Base-by-base conservation (phyloP, 64 coral and sea anemone species). In the Acropora tenuis region DNA sequence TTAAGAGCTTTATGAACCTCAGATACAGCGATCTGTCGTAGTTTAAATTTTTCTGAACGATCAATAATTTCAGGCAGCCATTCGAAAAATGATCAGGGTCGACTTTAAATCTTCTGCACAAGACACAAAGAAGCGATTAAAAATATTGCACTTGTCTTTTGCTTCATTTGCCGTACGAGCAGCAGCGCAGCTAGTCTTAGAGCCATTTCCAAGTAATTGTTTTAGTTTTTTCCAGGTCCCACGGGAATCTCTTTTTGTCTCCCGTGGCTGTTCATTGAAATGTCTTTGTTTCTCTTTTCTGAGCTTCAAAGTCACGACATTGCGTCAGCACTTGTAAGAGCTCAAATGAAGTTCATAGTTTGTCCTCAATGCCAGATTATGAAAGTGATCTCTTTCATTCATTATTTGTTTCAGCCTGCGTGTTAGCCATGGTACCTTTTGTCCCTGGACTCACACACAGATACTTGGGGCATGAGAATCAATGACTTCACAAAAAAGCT, bases 361-460 rank as follows among this genome's bases (percentile, higher is more conserved):
- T 18, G 89, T 82, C 43, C 60, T 90, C 44, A 90, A 80, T 82
- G 78, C 89, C 78, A 71, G 77, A 49, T 90, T 90, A 53, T 90
- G 89, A 73, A 73, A 49, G 52, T 6, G 20, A 63, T 93, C 59
- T 73, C 91, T 87, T 88, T 93, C 91, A 74, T 67, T 80, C 83
- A 93, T 93, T 79, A 87, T 75, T 50, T 92, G 80, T 42, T 63
- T 48, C 49, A 87, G 77, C 42, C 87, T 73, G 17, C 71, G 83
- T 79, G 81, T 93, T 47, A 92, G 15, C 90, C 90, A 92, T 92
- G 81, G 90, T 55, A 92, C 69, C 61, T 76, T 67, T 52, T 76
- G 73, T 50, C 91, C 91, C 69, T 83, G 66, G 48, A 93, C 77
- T 87, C 82, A 63, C 73, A 80, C 60, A 0, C 58, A 55, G 75